Percentiles rank a stretch among this genome's conserved stretches.
Conservation (phyloP, 2,888 invertebrate genomes). For the Acanthosepion lycidas region DNA sequence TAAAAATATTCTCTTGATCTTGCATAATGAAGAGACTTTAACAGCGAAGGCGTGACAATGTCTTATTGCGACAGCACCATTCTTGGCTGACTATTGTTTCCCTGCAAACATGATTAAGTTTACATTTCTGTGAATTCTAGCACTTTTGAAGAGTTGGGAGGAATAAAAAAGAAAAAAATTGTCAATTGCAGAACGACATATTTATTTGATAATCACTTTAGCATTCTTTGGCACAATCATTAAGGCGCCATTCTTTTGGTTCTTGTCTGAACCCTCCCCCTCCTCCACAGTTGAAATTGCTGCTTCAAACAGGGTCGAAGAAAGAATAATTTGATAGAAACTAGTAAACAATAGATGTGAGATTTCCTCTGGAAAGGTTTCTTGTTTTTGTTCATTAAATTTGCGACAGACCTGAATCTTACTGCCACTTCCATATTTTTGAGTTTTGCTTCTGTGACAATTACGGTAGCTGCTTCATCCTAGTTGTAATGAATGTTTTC, state of each 20-base stretch:
- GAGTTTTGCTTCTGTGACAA: too few species aligned
- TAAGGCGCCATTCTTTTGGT: background rate
- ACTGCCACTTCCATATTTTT: too few species aligned
- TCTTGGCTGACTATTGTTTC: background rate
- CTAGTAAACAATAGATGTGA: background rate
- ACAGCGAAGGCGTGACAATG: background rate
- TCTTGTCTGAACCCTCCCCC: background rate
- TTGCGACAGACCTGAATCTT: too few species aligned
- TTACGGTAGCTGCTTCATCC: too few species aligned
- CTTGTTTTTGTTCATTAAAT: background rate
- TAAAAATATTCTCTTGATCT: background rate
- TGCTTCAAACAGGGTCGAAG: background rate
- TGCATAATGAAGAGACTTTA: background rate
- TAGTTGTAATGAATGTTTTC: too few species aligned
- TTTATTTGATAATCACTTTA: conserved; percentile 33
- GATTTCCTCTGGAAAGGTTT: background rate
- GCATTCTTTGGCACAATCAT: background rate
- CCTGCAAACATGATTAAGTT: background rate
- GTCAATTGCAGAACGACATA: background rate
- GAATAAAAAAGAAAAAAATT: background rate
- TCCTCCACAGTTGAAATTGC: background rate
- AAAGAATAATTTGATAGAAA: conserved; percentile 17
- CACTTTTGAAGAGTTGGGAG: background rate
- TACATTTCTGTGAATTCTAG: background rate
- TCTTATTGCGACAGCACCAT: background rate